These are phyloP conservation scores for Azorinus chamasolen DNA, from an alignment of 2,888 invertebrate species.

Conservation along the genomic window DNA sequence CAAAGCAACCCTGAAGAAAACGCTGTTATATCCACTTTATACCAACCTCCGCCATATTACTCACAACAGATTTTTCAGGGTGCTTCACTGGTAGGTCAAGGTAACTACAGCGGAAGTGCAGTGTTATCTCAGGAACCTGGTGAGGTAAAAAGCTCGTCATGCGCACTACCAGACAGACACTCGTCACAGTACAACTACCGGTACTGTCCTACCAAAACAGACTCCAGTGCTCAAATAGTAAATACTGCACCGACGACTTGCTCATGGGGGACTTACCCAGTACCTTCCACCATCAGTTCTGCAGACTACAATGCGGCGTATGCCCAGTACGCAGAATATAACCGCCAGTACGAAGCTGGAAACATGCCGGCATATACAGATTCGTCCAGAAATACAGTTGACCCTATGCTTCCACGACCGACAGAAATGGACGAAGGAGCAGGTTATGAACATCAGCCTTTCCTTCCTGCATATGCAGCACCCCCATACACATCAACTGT, in stretches of 20 bases:
- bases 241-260: too few relatives aligned
- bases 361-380: slow-evolving; percentile 15
- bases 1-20: too few relatives aligned
- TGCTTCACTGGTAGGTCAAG: slow-evolving; percentile 8
- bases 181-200: too few relatives aligned
- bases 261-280: slow-evolving; percentile 11
- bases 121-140: too few relatives aligned
- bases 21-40: background rate
- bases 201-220: too few relatives aligned
- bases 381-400: slow-evolving; percentile 19
- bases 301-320: slow-evolving; percentile 17
- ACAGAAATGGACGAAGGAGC: slow-evolving; percentile 61
- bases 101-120: too few relatives aligned
- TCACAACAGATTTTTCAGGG: slow-evolving; percentile 11
- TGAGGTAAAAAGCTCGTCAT: too few relatives aligned
- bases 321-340: slow-evolving; percentile 37
- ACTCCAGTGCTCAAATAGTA: too few relatives aligned
- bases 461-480: slow-evolving; percentile 16
- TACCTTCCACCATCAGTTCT: background rate
- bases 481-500: background rate
- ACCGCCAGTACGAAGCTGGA: slow-evolving; percentile 27
- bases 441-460: slow-evolving; percentile 46
- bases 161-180: too few relatives aligned
- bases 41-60: slow-evolving; percentile 15
- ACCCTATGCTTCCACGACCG: slow-evolving; percentile 62